phyloP scores from a whole-genome alignment of 2,888 invertebrate genomes.

The Crepidodera aurea region DNA sequence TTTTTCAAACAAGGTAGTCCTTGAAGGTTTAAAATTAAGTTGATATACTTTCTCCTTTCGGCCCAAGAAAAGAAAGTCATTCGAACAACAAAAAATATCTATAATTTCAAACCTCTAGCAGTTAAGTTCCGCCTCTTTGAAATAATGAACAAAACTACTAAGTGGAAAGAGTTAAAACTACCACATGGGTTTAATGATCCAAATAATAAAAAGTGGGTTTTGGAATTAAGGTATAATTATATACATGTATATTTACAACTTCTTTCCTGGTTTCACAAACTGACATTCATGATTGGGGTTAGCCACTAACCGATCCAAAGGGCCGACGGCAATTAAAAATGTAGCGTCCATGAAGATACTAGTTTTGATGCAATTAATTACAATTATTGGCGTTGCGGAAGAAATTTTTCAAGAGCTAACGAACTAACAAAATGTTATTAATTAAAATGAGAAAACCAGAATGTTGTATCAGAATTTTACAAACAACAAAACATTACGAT shows the following conservation, averaged over 20 bases:
- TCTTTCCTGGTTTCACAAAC: neutral
- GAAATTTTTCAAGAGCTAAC: too few relatives aligned
- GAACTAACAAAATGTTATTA: too few relatives aligned
- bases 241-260: constrained; percentile 2
- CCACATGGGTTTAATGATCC: constrained; percentile 5
- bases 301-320: constrained; percentile 8
- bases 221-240: constrained; percentile 1
- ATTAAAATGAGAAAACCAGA: too few relatives aligned
- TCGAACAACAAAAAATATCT: too few relatives aligned
- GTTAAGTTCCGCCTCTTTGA: neutral
- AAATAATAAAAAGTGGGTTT: neutral
- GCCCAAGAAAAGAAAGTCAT: too few relatives aligned
- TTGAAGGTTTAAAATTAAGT: too few relatives aligned
- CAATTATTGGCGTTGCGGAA: too few relatives aligned
- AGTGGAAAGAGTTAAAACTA: neutral
- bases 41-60: too few relatives aligned
- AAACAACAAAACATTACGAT: too few relatives aligned
- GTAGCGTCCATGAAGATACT: neutral
- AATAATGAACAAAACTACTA: neutral
- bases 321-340: neutral
- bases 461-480: too few relatives aligned
- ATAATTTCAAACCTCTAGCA: too few relatives aligned
- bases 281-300: constrained; percentile 5
- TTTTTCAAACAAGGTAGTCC: too few relatives aligned
- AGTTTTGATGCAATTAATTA: neutral